These are phyloP conservation scores for Maccullochella peelii DNA, from an alignment of 2,113 vertebrate species.

Conservation along the genomic window DNA sequence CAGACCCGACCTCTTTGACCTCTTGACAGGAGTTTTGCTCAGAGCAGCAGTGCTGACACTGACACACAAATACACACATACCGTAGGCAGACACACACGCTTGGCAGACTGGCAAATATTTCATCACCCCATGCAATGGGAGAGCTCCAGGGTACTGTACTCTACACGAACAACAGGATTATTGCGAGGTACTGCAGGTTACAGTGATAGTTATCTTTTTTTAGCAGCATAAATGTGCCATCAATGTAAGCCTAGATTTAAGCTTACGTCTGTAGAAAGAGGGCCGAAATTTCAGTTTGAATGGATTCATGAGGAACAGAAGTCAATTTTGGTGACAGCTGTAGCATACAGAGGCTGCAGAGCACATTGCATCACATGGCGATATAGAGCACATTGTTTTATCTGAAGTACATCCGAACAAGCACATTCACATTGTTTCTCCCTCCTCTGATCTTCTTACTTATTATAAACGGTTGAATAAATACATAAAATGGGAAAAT, in stretches of 20 bases:
- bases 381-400: slow-evolving; percentile 25
- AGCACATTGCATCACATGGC: slow-evolving; percentile 12
- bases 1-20: slow-evolving; percentile 72
- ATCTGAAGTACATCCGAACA: slow-evolving; percentile 28
- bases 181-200: slow-evolving; percentile 31
- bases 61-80: slow-evolving; percentile 38
- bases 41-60: slow-evolving; percentile 62
- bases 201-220: slow-evolving; percentile 29
- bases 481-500: slow-evolving; percentile 34
- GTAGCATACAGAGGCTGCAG: slow-evolving; percentile 18
- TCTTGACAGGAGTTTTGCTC: slow-evolving; percentile 72
- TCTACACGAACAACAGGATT: slow-evolving; percentile 36
- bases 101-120: slow-evolving; percentile 64
- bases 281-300: not conserved
- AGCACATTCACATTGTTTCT: slow-evolving; percentile 31
- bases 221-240: slow-evolving; percentile 7
- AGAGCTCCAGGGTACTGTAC: slow-evolving; percentile 43
- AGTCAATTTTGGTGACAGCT: slow-evolving; percentile 46
- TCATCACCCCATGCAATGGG: slow-evolving; percentile 53
- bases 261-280: not conserved
- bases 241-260: not conserved
- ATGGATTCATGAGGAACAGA: slow-evolving; percentile 22
- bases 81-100: not conserved
- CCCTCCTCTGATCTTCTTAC: slow-evolving; percentile 16
- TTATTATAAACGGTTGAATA: slow-evolving; percentile 38